Evolutionary conservation across 2,888 invertebrate genomes (phyloP).

Genomic region (Hydropsyche betteni): DNA sequence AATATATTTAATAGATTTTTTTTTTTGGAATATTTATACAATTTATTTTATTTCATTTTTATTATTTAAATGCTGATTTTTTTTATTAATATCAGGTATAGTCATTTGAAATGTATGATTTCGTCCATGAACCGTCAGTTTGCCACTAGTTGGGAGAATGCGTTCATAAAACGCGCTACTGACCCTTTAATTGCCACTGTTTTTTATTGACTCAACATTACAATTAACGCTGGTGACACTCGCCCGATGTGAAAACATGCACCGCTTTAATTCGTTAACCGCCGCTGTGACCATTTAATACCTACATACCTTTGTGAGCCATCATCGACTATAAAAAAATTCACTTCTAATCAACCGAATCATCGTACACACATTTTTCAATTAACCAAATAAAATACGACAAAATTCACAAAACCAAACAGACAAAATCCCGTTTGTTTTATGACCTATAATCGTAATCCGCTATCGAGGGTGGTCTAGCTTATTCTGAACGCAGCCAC

Average conservation of each 20-base stretch:
- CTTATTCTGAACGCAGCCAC: neutral
- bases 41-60: too few relatives aligned
- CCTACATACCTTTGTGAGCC: neutral
- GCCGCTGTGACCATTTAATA: slow-evolving; percentile 1
- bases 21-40: too few relatives aligned
- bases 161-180: slow-evolving; percentile 26
- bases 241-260: slow-evolving; percentile 23
- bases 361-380: too few relatives aligned
- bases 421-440: too few relatives aligned
- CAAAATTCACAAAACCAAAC: too few relatives aligned
- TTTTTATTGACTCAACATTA: slow-evolving; percentile 41
- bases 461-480: neutral
- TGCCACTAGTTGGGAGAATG: slow-evolving; percentile 1
- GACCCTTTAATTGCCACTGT: slow-evolving; percentile 39
- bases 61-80: too few relatives aligned
- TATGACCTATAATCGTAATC: neutral
- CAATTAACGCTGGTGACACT: slow-evolving; percentile 35
- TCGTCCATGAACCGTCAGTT: neutral
- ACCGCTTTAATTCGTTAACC: slow-evolving; percentile 27
- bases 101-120: neutral
- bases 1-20: too few relatives aligned
- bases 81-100: too few relatives aligned
- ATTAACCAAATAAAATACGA: too few relatives aligned
- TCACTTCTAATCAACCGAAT: too few relatives aligned
- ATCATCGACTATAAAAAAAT: too few relatives aligned